Evolutionary conservation across 2,888 invertebrate genomes (phyloP), one percentile per base, ranked within the genome.

Genomic region (Acrobeloides nanus): DNA sequence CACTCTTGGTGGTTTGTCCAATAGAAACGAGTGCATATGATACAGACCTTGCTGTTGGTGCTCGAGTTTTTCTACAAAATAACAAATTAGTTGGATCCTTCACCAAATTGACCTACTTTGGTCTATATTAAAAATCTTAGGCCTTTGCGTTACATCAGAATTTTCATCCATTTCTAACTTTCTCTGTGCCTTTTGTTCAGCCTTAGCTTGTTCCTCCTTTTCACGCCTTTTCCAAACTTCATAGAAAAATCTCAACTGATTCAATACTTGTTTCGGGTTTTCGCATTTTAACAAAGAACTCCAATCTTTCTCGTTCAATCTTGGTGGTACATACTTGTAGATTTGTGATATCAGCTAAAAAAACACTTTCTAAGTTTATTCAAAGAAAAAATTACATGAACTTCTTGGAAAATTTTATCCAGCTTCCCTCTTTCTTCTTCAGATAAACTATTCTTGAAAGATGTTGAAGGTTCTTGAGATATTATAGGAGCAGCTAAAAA

Each of bases 171-270:
- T 25, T 45, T 46, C 31, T 5, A 18, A 15, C 24, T 45, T 42
- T 5, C 21, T 8, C 4, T 15, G 26, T 7, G 18, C 15, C 37
- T 51, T 48, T n/a, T 17, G 10, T 18, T 50, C n/a, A n/a, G 35
- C 24, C 38, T 53, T 47, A 23, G 17, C 17, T 32, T 25, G 24
- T 38, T 20, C 15, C 18, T 20, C 33, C 38, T 46, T 53, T 23
- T 3, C 26, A 21, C 24, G 26, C 26, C 48, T 40, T 15, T 26
- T 25, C 18, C 59, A 57, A 29, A 38, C 42, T 39, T 48, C 47
- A 27, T 45, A 38, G 25, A 61, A 23, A 45, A 67, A 69, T 6
- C 47, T 51, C 6, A 62, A 12, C 20, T 58, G 52, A 17, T 64
- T 59, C 8, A 61, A 46, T 1, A 65, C 53, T 12, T 59, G 43